These are phyloP conservation scores for Sebastes fasciatus DNA, from an alignment of 2,113 vertebrate genomes.

Conservation along the genomic window DNA sequence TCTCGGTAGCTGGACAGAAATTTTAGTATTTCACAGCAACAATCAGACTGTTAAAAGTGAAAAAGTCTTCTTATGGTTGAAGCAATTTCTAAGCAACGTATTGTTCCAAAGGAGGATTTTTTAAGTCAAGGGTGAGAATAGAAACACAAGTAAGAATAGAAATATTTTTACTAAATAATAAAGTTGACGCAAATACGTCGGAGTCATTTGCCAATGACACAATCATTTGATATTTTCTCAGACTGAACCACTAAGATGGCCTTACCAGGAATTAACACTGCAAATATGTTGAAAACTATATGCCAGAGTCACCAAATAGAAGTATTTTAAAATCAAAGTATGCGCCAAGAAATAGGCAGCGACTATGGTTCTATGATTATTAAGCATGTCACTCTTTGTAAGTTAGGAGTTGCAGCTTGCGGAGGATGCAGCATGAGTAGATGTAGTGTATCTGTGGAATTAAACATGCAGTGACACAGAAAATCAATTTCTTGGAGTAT, in stretches of 20 bases:
- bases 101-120: conserved; percentile 70
- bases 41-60: conserved; percentile 8
- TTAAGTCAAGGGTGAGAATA: conserved; percentile 68
- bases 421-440: conserved; percentile 53
- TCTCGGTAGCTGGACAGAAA: conserved; percentile 36
- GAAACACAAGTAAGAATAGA: conserved; percentile 61
- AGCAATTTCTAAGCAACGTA: not conserved
- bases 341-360: conserved; percentile 25
- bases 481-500: conserved; percentile 39
- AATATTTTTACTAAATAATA: conserved; percentile 49
- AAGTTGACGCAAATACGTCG: conserved; percentile 45
- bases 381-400: conserved; percentile 30
- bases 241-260: conserved; percentile 11
- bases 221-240: conserved; percentile 37
- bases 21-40: not conserved
- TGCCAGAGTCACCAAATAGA: conserved; percentile 17
- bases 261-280: conserved; percentile 29
- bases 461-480: conserved; percentile 66
- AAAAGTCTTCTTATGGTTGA: not conserved
- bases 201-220: conserved; percentile 81
- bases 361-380: not conserved
- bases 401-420: conserved; percentile 42
- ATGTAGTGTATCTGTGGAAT: conserved; percentile 42
- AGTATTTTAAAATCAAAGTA: conserved; percentile 7
- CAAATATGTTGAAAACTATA: conserved; percentile 22